Conservation (phyloP, 2,888 invertebrate genomes). For the Adelognathus sp. region DNA sequence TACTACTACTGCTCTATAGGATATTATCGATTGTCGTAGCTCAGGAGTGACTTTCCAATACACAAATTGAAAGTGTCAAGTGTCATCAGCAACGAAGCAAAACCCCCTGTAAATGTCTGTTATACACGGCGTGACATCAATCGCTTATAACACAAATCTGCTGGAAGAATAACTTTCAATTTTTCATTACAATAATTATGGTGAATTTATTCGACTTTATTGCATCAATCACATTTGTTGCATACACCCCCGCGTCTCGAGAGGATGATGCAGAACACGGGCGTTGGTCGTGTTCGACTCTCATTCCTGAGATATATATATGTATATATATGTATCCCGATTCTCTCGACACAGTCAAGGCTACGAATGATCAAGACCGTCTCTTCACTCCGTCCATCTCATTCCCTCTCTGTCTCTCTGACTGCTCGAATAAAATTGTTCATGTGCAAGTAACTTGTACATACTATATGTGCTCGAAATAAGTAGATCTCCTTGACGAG, state of each 20-base stretch:
- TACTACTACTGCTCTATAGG: too few relatives aligned
- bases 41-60: slow-evolving; percentile 45
- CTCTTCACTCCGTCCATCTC: too few relatives aligned
- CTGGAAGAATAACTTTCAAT: neutral
- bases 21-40: slow-evolving; percentile 33
- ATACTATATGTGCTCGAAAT: slow-evolving; percentile 3
- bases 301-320: neutral
- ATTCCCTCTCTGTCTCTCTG: neutral
- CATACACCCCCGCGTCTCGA: neutral
- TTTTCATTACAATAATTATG: slow-evolving; percentile 5
- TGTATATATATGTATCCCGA: too few relatives aligned
- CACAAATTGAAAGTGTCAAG: slow-evolving; percentile 49
- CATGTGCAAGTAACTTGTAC: neutral
- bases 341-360: slow-evolving; percentile 27
- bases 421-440: slow-evolving; percentile 3
- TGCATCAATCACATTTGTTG: neutral
- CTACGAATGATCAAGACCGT: slow-evolving; percentile 3
- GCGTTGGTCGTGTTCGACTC: neutral
- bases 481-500: slow-evolving; percentile 36
- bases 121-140: neutral
- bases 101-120: slow-evolving; percentile 16
- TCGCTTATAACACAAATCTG: neutral
- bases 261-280: neutral
- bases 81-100: slow-evolving; percentile 43
- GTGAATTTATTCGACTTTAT: neutral